Conservation (phyloP, 2,797 vertebrate species). For the Pelobates cultripes region DNA sequence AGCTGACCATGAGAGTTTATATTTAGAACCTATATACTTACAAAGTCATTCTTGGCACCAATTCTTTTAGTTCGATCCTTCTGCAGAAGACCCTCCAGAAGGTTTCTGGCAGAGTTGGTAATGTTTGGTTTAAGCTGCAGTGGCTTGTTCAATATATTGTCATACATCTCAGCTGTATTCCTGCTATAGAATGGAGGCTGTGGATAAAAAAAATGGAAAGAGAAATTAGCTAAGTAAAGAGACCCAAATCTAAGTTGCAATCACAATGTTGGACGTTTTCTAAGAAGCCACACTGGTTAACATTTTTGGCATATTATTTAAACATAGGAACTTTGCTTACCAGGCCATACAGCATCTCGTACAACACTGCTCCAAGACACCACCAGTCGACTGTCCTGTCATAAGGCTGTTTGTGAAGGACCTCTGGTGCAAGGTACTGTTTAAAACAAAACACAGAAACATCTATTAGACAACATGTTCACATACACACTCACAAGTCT, state of each 20-base stretch:
- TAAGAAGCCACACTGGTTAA: too few species aligned
- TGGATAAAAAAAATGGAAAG: slow-evolving; percentile 15
- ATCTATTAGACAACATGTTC: background rate
- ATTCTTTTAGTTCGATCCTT: slow-evolving; percentile 94
- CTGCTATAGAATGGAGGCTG: slow-evolving; percentile 98
- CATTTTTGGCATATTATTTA: background rate
- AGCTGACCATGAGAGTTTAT: background rate
- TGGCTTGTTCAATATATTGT: slow-evolving; percentile 98
- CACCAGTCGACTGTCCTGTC: slow-evolving; percentile 98
- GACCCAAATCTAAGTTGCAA: too few species aligned
- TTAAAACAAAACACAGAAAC: slow-evolving; percentile 32
- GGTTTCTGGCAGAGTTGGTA: slow-evolving; percentile 90
- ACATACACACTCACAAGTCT: background rate
- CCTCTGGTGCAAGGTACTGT: slow-evolving; percentile 97
- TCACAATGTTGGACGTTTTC: too few species aligned
- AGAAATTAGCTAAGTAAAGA: background rate
- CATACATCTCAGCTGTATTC: slow-evolving; percentile 98
- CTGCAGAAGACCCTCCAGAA: slow-evolving; percentile 93
- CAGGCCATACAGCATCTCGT: slow-evolving; percentile 98
- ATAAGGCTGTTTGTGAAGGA: slow-evolving; percentile 97
- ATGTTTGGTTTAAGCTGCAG: slow-evolving; percentile 98
- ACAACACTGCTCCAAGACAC: slow-evolving; percentile 96
- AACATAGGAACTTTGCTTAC: slow-evolving; percentile 73
- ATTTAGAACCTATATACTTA: slow-evolving; percentile 72
- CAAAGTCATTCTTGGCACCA: slow-evolving; percentile 94